Evolutionary conservation across 1,140 invertebrate species (phyloP), one percentile per base, ranked within the genome.

Genomic region (Drosophila ananassae): DNA sequence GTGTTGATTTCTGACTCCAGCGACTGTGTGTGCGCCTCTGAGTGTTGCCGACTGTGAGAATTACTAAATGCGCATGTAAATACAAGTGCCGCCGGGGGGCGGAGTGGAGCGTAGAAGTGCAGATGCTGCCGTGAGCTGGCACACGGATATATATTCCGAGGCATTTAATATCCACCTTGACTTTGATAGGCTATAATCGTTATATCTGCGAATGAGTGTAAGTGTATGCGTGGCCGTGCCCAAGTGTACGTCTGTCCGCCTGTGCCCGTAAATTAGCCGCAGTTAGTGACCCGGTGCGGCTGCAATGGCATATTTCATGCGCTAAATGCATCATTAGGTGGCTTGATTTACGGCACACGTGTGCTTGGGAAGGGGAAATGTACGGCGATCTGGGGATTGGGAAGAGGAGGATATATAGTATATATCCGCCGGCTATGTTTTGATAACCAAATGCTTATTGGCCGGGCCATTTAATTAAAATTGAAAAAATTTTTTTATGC

Each of bases 281-380:
- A 73, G 79, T 89, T 89, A 84, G 79, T 89, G 83, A 89, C 83
- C 83, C 84, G 84, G 72, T 61, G 67, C 76, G 79, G 79, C 64
- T 77, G 63, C 74, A 89, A 89, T 89, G 83, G 83, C 83, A 89
- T 89, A 89, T 89, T 89, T 89, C 76, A 89, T 83, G 68, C 68
- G 83, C 84, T 89, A 89, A 89, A 89, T 89, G 83, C 83, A 89
- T 89, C 84, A 89, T 89, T 89, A 89, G 79, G 47, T 72, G 72
- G 61, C 72, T 89, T 89, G 83, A 89, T 89, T 79, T 89, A 89
- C 68, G 59, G 50, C 67, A 60, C 78, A 87, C 75, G 78, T 87
- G 82, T 75, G 59, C 47, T 0, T 12, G 34, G 10, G 34, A 37
- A n/a, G 2, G 12, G 69, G 50, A 72, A 32, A n/a, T 41, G 0